These are phyloP conservation scores for Otolemur crassicaudatus DNA, from an alignment of 2,797 vertebrate species.

Conservation along the genomic window DNA sequence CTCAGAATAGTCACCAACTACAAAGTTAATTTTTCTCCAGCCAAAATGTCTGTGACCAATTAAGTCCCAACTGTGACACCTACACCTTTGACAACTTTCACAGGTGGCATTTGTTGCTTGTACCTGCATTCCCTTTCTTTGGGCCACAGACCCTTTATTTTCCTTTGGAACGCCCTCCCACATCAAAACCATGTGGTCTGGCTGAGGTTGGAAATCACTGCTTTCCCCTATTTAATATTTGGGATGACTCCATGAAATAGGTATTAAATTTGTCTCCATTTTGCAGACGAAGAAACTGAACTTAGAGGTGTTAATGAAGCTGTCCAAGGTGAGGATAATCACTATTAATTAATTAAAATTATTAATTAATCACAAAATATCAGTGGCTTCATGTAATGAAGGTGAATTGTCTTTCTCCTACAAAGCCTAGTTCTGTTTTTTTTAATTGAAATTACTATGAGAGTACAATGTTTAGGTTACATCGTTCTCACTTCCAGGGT, in stretches of 20 bases:
- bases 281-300: conserved; percentile 10
- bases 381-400: background rate
- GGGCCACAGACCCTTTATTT: background rate
- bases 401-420: background rate
- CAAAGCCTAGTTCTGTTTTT: background rate
- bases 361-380: background rate
- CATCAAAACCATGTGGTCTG: background rate
- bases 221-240: background rate
- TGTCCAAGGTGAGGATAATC: background rate
- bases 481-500: too few relatives aligned
- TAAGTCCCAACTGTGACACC: background rate
- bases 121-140: background rate
- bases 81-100: background rate
- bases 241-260: background rate
- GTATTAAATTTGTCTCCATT: background rate
- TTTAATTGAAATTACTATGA: too few relatives aligned
- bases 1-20: background rate
- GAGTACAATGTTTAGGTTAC: too few relatives aligned
- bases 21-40: background rate
- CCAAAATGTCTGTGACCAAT: background rate
- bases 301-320: background rate
- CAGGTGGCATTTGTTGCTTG: background rate
- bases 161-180: background rate
- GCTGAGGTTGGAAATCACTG: background rate
- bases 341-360: conserved; percentile 35